Evolutionary conservation across 2,797 vertebrate genomes (phyloP).

Genomic region (Melanotaenia pygmaea): DNA sequence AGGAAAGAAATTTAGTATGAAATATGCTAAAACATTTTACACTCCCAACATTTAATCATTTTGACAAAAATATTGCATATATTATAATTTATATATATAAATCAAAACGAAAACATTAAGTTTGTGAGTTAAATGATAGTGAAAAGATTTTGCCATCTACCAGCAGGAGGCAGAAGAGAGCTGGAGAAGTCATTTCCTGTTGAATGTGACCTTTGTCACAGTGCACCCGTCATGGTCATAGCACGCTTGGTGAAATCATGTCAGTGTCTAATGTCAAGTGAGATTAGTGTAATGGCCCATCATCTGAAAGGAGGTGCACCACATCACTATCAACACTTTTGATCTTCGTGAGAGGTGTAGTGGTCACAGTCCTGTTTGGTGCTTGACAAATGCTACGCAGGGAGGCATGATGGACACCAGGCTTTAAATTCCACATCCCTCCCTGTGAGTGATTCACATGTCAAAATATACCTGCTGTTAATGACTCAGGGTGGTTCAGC

Average conservation of each 20-base stretch:
- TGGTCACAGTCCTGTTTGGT: neutral
- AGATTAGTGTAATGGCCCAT: conserved; percentile 23
- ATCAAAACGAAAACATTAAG: no score
- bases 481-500: neutral
- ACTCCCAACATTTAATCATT: no score
- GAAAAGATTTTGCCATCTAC: neutral
- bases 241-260: conserved; percentile 6
- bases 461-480: conserved; percentile 11
- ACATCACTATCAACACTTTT: conserved; percentile 9
- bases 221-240: conserved; percentile 7
- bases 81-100: no score
- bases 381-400: neutral
- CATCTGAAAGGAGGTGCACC: neutral
- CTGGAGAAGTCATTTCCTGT: conserved; percentile 25
- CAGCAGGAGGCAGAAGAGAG: conserved; percentile 66
- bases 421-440: conserved; percentile 20
- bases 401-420: conserved; percentile 1
- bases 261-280: conserved; percentile 4
- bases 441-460: neutral
- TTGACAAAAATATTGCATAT: no score
- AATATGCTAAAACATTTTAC: neutral
- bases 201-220: conserved; percentile 42
- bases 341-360: neutral
- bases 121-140: neutral
- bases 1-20: neutral